These are phyloP conservation scores for Halocaridina rubra DNA, from an alignment of 2,888 invertebrate genomes.

Conservation along the genomic window DNA sequence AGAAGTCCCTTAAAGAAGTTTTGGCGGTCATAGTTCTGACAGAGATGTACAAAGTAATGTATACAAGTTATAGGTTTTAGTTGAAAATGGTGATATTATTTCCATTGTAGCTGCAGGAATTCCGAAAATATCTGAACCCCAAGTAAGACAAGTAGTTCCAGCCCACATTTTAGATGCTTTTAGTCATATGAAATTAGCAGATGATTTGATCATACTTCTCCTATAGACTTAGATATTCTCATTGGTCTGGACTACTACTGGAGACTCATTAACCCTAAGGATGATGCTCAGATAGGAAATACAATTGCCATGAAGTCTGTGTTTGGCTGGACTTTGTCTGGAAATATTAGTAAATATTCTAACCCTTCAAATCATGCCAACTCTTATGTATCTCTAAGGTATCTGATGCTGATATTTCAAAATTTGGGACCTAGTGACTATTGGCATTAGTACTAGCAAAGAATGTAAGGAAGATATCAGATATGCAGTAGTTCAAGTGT, in stretches of 20 bases:
- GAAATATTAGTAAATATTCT: not conserved
- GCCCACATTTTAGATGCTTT: too few relatives aligned
- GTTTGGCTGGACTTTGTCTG: too few relatives aligned
- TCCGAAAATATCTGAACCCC: too few relatives aligned
- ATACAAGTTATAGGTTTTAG: not conserved
- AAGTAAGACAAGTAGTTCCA: too few relatives aligned
- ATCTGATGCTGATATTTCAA: too few relatives aligned
- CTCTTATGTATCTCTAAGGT: too few relatives aligned
- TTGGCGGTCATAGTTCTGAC: too few relatives aligned
- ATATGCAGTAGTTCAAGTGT: conserved; percentile 4
- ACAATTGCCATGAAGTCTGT: too few relatives aligned
- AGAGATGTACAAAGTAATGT: conserved; percentile 5
- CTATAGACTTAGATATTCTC: too few relatives aligned
- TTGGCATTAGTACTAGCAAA: conserved; percentile 14
- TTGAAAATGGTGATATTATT: not conserved
- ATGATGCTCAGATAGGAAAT: not conserved
- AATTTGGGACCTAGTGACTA: conserved; percentile 2
- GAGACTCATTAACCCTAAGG: not conserved
- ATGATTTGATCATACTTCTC: not conserved
- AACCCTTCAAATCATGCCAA: not conserved
- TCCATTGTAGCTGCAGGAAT: too few relatives aligned
- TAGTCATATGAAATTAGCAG: not conserved
- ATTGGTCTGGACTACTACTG: not conserved
- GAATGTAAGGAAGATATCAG: too few relatives aligned
- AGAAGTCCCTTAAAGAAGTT: not conserved